phyloP scores from a whole-genome alignment of 2,113 vertebrate genomes.

The Dipodomys stephensi region DNA sequence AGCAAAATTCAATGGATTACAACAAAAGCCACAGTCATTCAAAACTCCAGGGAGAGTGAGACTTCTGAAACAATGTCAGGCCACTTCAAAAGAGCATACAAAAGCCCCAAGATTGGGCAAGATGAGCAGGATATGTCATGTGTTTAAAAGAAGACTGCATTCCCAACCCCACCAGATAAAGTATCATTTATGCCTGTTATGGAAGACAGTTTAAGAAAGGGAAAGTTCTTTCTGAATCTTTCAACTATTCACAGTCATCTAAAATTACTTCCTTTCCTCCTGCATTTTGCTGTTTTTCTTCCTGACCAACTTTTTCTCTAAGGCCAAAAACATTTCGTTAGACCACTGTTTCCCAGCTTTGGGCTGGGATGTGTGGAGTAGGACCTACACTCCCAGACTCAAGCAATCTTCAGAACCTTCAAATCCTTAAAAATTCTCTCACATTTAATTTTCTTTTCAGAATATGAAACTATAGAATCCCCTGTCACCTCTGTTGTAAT shows the following conservation, averaged over 20 bases:
- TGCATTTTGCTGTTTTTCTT: neutral
- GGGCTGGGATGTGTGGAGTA: neutral
- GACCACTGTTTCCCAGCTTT: neutral
- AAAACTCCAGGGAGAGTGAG: slow-evolving; percentile 39
- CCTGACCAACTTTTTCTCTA: neutral
- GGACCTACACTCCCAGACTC: neutral
- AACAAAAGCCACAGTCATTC: slow-evolving; percentile 65
- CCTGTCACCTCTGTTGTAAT: neutral
- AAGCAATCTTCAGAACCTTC: neutral
- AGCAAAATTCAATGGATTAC: slow-evolving; percentile 62
- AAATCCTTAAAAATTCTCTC: neutral
- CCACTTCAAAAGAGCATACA: slow-evolving; percentile 34
- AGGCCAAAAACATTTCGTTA: neutral
- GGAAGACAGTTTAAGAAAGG: slow-evolving; percentile 18
- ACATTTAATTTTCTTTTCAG: slow-evolving; percentile 4
- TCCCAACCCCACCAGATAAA: slow-evolving; percentile 30
- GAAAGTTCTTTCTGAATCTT: slow-evolving; percentile 26
- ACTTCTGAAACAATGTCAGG: neutral
- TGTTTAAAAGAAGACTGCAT: slow-evolving; percentile 48
- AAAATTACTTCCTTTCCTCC: neutral
- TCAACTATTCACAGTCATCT: neutral
- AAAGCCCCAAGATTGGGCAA: slow-evolving; percentile 29
- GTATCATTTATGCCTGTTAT: neutral
- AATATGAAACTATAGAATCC: neutral
- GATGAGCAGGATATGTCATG: slow-evolving; percentile 46